Base-by-base conservation (phyloP, 1,140 invertebrate genomes). In the Trichonephila inaurata region DNA sequence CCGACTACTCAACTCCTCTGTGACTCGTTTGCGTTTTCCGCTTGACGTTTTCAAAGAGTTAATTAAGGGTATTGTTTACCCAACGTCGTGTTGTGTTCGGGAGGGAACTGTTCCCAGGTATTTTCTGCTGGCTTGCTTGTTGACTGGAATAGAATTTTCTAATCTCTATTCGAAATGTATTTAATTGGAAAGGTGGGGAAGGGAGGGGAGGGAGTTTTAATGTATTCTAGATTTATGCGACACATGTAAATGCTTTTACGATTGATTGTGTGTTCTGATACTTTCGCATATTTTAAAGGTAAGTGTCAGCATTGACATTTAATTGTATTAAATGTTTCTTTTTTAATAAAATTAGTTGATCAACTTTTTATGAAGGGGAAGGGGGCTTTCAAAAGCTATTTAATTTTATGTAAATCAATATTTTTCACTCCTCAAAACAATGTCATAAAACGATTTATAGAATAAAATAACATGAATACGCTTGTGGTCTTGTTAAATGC, bases 31-130 rank as follows among this genome's bases (percentile, higher is more conserved):
- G 83, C 18, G 83, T 85, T 85, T 60, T 81, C 44, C 83, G 83
- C 83, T 19, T 51, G 40, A 44, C 40, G 44, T n/a, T 85, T 33
- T 81, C 83, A 14, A n/a, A 19, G 40, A 85, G 83, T 85, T 85
- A 85, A 85, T 85, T 85, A 85, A 85, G 44, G 58, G 83, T n/a
- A 85, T 85, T 85, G 83, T 85, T 85, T 85, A 58, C 72, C 12
- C 40, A 24, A 28, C 33, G 18, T 77, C 62, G 62, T 12, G 12
- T 64, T 18, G 62, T 6, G 16, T 64, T 64, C 18, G 62, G 28
- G 24, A 5, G 21, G 33, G 72, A 24, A n/a, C 16, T 16, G 33
- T 16, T 77, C 16, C 1, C 1, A 6, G 24, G 5, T 64, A 6
- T 64, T 40, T 40, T 18, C 14, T 19, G 21, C 72, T 81, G 72